Evolutionary conservation across 1,140 invertebrate genomes (phyloP), one percentile per base, ranked within the genome.

Genomic region (Trypoxylus dichotomus): DNA sequence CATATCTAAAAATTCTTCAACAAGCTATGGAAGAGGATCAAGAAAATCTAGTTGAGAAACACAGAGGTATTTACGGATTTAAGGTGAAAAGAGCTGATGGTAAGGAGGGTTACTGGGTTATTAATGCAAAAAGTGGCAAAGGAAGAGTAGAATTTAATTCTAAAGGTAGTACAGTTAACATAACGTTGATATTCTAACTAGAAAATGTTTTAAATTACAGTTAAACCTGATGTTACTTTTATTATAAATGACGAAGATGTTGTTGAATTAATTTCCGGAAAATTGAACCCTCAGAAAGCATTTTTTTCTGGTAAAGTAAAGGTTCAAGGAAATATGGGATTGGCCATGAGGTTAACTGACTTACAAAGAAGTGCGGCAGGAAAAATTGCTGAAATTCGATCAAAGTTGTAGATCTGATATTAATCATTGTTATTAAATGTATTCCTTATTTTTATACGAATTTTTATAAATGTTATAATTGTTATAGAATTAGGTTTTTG

Each of bases 271-370:
- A 93, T 98, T 82, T 91, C 92, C 1, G 96, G 97, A 19, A 96
- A 96, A 87, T 87, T 98, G 42, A 96, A 97, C 85, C 95, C 96
- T 1, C 96, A 98, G 85, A 96, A 98, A 88, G 97, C 97, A 7
- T 99, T 99, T 86, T 98, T 99, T 91, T 96, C 98, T 88, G 97
- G 97, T 21, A 98, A 98, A 86, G 91, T 99, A 19, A 97, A 97
- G 87, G 93, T 98, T 74, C 93, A 97, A 86, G 98, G 97, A 58
- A 98, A 98, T 84, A 97, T 99, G 93, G 96, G 94, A 0, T 87
- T 98, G 10, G 97, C 97, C 3, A 95, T 99, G 94, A 98, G 97
- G 86, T 86, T 98, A 37, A 94, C 94, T 71, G 94, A 98, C 81
- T 88, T 97, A 74, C 94, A 96, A 83, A 91, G 91, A 78, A 89